Percentiles rank a stretch among this genome's conserved stretches.
phyloP scores from a whole-genome alignment of 2,888 invertebrate species.

The Caenorhabditis virilis region DNA sequence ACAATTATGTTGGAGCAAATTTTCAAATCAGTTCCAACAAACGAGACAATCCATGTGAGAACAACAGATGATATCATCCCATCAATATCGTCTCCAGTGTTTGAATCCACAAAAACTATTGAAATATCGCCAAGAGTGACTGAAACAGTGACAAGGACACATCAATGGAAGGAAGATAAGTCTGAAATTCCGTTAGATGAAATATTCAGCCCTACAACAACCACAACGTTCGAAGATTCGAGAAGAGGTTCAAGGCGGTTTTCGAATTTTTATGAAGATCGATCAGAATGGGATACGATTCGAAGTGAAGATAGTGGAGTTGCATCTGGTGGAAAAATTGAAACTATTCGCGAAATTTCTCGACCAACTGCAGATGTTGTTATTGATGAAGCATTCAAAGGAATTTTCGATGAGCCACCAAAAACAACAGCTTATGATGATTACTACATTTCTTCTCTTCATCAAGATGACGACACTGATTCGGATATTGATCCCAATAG shows the following conservation, averaged over 20 bases:
- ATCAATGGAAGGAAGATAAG: constrained; percentile 26
- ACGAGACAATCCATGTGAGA: no score
- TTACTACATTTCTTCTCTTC: constrained; percentile 28
- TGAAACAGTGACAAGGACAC: constrained; percentile 20
- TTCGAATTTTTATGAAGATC: constrained; percentile 33
- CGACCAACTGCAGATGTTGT: constrained; percentile 11
- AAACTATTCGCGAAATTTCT: background rate
- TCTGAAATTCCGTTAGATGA: constrained; percentile 19
- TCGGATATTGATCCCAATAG: constrained; percentile 15
- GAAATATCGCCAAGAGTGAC: constrained; percentile 20
- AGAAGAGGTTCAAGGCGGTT: constrained; percentile 10
- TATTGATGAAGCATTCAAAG: constrained; percentile 28
- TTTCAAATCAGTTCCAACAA: no score
- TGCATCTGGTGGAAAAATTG: constrained; percentile 16
- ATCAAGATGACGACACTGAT: constrained; percentile 12
- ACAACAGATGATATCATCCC: constrained; percentile 6
- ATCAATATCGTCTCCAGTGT: constrained; percentile 24
- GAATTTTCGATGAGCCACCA: constrained; percentile 13
- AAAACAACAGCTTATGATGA: constrained; percentile 18
- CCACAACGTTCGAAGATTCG: constrained; percentile 1
- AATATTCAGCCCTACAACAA: constrained; percentile 24
- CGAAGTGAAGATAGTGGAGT: constrained; percentile 32
- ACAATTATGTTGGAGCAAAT: no score
- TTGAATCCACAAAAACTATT: constrained; percentile 12
- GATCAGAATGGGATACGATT: constrained; percentile 30